Evolutionary conservation across 1,140 invertebrate genomes (phyloP), one percentile per base, ranked within the genome.

Genomic region (Drosophila arizonae): DNA sequence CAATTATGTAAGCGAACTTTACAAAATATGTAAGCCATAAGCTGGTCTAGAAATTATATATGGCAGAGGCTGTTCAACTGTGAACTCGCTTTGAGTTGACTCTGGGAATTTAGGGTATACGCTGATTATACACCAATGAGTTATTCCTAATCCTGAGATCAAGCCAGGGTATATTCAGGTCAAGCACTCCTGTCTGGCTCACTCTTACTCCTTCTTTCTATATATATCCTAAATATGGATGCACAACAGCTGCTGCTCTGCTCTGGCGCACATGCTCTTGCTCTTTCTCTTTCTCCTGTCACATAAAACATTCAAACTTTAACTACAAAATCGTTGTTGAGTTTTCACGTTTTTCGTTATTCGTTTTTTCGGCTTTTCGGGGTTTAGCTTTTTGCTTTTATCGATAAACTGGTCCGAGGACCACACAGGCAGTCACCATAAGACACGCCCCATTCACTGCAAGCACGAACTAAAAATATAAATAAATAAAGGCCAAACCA

Each of bases 381-480:
- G 56, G 54, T 54, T 60, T 67, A 8, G 54, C 26, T 64, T 24
- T 55, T 43, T n/a, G 28, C 9, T 45, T 61, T 51, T 68, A 73
- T 61, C 65, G 52, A 73, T 73, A 73, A 73, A 69, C 71, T 73
- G 64, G 64, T 73, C 62, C 52, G 6, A 17, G 36, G 70, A 62
- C 71, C 71, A 68, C 71, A 73, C 70, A 39, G 69, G 43, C 33
- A 39, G 63, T 54, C 55, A 57, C 51, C 39, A 70, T 63, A 48
- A 28, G 56, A 61, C 71, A 69, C 71, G 71, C 71, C 26, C 51
- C 57, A 63, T 69, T 73, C 65, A 63, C 71, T 56, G 56, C 33
- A 4, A 39, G 36, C 36, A 39, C 36, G 36, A 39, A 11, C 9
- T 24, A 24, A 11, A 39, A 39, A 39, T 39, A 39, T 39, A 39